phyloP scores from a whole-genome alignment of 2,888 invertebrate species.

The Ennomos fuscantarius region DNA sequence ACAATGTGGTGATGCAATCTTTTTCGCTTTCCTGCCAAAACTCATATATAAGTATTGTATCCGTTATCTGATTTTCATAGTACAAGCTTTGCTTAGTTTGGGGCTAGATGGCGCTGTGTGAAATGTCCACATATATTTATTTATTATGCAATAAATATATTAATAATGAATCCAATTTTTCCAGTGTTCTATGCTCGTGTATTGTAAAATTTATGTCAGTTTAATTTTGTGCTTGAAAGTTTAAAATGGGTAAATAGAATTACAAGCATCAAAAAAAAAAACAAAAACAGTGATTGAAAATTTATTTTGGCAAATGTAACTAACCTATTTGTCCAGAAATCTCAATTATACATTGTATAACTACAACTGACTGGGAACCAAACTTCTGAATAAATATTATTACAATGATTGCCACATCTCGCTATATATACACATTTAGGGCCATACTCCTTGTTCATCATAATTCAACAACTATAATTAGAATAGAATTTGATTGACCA shows the following conservation, averaged over 20 bases:
- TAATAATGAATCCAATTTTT: not conserved
- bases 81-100: too few relatives aligned
- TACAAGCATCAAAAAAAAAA: conserved; percentile 29
- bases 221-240: too few relatives aligned
- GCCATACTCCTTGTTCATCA: conserved; percentile 18
- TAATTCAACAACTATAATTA: conserved; percentile 11
- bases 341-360: conserved; percentile 76
- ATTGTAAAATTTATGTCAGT: too few relatives aligned
- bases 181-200: too few relatives aligned
- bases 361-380: conserved; percentile 63
- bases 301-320: conserved; percentile 84
- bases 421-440: conserved; percentile 56
- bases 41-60: too few relatives aligned
- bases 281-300: conserved; percentile 76
- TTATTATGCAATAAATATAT: too few relatives aligned
- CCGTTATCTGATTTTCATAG: too few relatives aligned
- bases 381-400: conserved; percentile 66
- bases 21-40: too few relatives aligned
- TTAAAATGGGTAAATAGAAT: too few relatives aligned
- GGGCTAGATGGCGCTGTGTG: too few relatives aligned
- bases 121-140: too few relatives aligned
- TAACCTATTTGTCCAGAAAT: conserved; percentile 78
- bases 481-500: conserved; percentile 76
- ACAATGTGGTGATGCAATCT: too few relatives aligned
- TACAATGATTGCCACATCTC: conserved; percentile 56